Conservation (phyloP, 2,113 vertebrate species). For the Strix aluco region DNA sequence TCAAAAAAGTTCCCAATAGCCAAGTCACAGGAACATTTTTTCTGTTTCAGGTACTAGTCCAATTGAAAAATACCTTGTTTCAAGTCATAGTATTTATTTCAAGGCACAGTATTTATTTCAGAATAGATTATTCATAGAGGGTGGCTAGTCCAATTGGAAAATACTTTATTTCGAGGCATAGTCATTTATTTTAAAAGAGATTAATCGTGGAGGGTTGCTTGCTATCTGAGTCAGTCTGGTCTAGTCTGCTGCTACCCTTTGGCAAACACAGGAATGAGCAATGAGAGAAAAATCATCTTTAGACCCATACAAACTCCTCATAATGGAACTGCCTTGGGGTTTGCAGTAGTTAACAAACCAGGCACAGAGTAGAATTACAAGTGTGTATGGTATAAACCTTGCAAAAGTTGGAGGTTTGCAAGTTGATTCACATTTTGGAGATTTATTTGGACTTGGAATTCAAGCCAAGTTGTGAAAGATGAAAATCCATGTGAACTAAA, state of each 20-base stretch:
- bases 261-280: neutral
- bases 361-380: neutral
- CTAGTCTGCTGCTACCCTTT: neutral
- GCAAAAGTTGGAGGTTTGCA: neutral
- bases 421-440: neutral
- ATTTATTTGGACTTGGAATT: neutral
- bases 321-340: neutral
- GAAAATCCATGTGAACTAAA: neutral
- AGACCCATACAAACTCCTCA: neutral
- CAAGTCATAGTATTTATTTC: neutral
- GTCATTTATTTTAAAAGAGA: neutral
- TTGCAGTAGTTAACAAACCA: neutral
- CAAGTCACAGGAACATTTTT: neutral
- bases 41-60: neutral
- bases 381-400: neutral
- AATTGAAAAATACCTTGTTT: neutral
- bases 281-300: neutral
- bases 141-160: neutral
- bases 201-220: neutral
- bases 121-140: no score
- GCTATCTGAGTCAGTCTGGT: neutral
- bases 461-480: neutral
- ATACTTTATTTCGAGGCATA: neutral
- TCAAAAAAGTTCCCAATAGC: neutral
- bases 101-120: no score